A percentile compares a stretch with the other conserved stretches of the same genome.
Evolutionary conservation across 2,113 vertebrate species (phyloP).

Genomic region (Poecile atricapillus): DNA sequence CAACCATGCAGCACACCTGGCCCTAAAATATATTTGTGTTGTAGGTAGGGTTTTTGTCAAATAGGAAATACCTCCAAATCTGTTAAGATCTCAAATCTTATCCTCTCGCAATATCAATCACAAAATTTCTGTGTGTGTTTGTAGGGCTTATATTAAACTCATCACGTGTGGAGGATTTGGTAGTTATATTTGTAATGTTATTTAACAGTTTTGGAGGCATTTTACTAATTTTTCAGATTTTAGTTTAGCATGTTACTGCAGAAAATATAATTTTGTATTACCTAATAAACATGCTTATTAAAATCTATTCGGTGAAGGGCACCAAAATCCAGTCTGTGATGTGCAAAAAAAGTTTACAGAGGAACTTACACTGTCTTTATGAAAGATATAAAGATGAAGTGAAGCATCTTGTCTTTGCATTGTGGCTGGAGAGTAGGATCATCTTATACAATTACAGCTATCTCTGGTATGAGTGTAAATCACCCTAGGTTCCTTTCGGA

Average conservation of each 20-base stretch:
- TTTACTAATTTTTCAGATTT: not conserved
- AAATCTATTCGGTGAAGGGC: not conserved
- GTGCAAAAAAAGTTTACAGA: not conserved
- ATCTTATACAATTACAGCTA: not conserved
- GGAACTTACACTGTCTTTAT: not conserved
- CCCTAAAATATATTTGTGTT: not conserved
- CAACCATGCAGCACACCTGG: not conserved
- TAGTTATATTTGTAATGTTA: not conserved
- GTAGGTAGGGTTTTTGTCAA: not conserved
- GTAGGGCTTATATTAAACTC: not conserved
- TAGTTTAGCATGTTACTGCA: not conserved
- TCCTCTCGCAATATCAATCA: not conserved
- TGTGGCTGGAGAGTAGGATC: not conserved
- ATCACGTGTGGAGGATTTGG: fast-evolving
- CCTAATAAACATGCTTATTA: not conserved
- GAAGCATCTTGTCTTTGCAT: not conserved
- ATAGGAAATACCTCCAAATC: not conserved
- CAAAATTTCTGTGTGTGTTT: not conserved
- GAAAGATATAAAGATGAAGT: not conserved
- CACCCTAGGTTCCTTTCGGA: not conserved
- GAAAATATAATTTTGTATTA: not conserved
- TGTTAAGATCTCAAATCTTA: not conserved
- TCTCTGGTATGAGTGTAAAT: not conserved
- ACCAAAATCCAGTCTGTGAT: not conserved
- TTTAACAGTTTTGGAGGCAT: not conserved